Evolutionary conservation across 2,113 vertebrate genomes (phyloP).

Genomic region (Xenopus laevis): DNA sequence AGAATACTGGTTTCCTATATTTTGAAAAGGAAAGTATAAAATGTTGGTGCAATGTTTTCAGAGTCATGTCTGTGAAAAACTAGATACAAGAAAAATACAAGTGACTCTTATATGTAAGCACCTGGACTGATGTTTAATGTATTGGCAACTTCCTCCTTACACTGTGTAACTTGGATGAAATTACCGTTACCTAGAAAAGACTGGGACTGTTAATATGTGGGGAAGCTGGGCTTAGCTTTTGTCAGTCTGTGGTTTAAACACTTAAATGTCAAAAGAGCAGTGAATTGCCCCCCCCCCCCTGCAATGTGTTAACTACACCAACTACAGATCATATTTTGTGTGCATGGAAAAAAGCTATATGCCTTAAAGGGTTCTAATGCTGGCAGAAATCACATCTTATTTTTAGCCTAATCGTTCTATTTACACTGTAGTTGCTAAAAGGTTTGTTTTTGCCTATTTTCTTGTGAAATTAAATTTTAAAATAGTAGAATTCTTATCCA

Average conservation of each 20-base stretch:
- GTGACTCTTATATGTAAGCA: conserved; percentile 24
- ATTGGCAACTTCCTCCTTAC: conserved; percentile 39
- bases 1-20: conserved; percentile 18
- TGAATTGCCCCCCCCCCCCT: neutral
- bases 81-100: conserved; percentile 36
- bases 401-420: neutral
- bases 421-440: no score
- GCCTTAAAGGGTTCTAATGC: neutral
- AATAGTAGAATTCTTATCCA: no score
- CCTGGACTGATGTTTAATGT: conserved; percentile 41
- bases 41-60: conserved; percentile 34
- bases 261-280: neutral
- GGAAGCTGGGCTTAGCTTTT: conserved; percentile 28
- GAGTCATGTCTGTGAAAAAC: conserved; percentile 32
- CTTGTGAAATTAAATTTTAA: no score
- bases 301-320: neutral
- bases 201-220: conserved; percentile 21
- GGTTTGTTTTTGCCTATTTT: no score
- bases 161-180: conserved; percentile 42
- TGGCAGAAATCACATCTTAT: neutral
- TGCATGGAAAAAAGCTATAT: neutral
- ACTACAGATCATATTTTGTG: neutral
- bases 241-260: conserved; percentile 9
- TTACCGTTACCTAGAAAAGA: conserved; percentile 30
- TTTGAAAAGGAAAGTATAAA: conserved; percentile 23